Base-by-base conservation (phyloP, 2,797 vertebrate genomes). In the Micrastur ruficollis region DNA sequence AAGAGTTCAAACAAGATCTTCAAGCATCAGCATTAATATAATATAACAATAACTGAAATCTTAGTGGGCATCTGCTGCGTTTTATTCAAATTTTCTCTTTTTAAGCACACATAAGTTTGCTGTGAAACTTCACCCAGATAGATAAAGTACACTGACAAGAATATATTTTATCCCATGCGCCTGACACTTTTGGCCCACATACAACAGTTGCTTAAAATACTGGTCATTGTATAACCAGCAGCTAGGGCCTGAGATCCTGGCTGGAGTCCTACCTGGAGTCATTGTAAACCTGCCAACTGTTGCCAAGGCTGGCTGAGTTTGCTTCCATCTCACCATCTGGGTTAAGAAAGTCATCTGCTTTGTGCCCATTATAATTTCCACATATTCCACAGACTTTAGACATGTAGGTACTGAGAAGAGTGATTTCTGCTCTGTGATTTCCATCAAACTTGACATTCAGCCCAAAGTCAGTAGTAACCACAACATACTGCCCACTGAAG, bases 351-450 rank as follows among this genome's bases (percentile, higher is more conserved):
- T 98, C 97, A 2, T 98, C 97, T 49, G 40, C 40, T 90, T 91
- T 87, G 47, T 88, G 19, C 6, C 95, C 96, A 0, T 98, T 98
- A 73, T 97, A 98, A 75, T 98, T 98, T 70, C 97, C 97, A 92
- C 97, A 98, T 17, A 98, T 93, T 63, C 97, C 97, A 17, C 97
- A 98, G 53, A 97, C 96, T 94, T 97, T 97, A 52, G 92, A 94
- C 83, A 53, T 92, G 27, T 93, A 98, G 49, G 44, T 85, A 59
- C 86, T 90, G 44, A 95, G 95, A 83, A 98, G 92, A 86, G 89
- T 96, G 73, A 98, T 96, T 85, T 97, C 97, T 73, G 80, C 96
- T 91, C 95, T 95, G 47, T 97, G 96, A 55, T 87, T 96, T 86
- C 97, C 97, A 86, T 98, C 97, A 93, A 97, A 98, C 79, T 84